Base-by-base conservation (phyloP, 2,888 invertebrate genomes). In the Netelia virgata region DNA sequence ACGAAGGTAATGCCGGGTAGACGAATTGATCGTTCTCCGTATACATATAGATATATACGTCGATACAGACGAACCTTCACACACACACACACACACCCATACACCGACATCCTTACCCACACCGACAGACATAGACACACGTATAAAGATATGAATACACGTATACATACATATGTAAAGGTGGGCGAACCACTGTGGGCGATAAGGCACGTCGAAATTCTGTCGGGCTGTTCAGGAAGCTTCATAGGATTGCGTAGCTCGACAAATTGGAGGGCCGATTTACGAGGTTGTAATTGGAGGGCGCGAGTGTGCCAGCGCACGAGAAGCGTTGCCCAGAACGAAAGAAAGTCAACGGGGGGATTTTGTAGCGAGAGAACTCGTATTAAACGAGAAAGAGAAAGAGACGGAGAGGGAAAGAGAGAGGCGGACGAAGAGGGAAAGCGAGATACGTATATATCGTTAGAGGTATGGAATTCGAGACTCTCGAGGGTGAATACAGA, bases 261-360 rank as follows among this genome's bases (percentile, higher is more conserved):
- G 90, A 90, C 88, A 90, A 90, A 90, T 90, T 89, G 88, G 86
- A 87, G 88, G 85, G 83, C 84, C 89, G 90, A 90, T 90, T 90
- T 90, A 90, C 87, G 89, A 88, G 86, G 87, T 86, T 89, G 88
- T 90, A 90, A 90, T 90, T 90, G 89, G 85, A 86, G 86, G 80
- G 83, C 87, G 84, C 74, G 86, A 79, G 85, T 61, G 50, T 57
- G 28, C 55, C 61, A 23, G 70, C 41, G 36, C 6, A 28, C 5
- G 61, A 61, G 61, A 23, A 61, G 28, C 16, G 23, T 55, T 53
- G 50, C 36, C 23, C 55, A 57, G 69, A 78, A 79, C 74, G 74
- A 84, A 84, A 84, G 82, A 82, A 84, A 84, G 53, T 72, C 84
- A 53, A 64, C 43, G 70, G 75, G 70, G 82, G 59, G 68, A 82